These are phyloP conservation scores for Apogon hyalosoma DNA, from an alignment of 2,797 vertebrate genomes.

Conservation along the genomic window DNA sequence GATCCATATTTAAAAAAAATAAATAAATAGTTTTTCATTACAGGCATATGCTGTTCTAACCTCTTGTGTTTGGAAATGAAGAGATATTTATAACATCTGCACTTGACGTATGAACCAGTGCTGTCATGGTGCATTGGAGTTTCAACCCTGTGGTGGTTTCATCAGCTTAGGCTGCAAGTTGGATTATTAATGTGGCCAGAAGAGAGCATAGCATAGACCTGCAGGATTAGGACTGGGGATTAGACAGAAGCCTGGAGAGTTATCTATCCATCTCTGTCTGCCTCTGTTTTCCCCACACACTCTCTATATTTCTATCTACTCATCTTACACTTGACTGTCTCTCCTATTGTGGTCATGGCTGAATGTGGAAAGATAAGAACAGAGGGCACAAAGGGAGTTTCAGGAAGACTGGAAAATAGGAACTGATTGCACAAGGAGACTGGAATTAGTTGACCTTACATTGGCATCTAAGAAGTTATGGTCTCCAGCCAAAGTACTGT, in stretches of 20 bases:
- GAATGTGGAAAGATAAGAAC: not conserved
- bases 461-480: conserved; percentile 14
- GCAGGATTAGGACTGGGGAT: conserved; percentile 72
- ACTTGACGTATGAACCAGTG: not conserved
- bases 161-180: conserved; percentile 46
- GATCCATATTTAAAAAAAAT: too few species aligned
- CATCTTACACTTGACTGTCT: conserved; percentile 27
- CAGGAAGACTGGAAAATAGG: not conserved
- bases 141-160: conserved; percentile 33
- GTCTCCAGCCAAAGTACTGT: too few species aligned
- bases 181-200: conserved; percentile 70
- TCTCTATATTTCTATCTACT: conserved; percentile 32
- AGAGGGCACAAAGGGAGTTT: not conserved
- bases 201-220: conserved; percentile 52
- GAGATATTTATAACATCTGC: not conserved
- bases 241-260: conserved; percentile 63
- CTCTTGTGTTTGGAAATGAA: not conserved
- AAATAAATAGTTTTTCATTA: too few species aligned
- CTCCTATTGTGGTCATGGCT: not conserved
- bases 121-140: conserved; percentile 7
- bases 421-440: not conserved
- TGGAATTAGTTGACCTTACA: conserved; percentile 18
- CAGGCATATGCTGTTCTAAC: not conserved
- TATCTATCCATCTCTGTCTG: conserved; percentile 67
- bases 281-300: conserved; percentile 44